A percentile compares a stretch with the other conserved stretches of the same genome.
These are phyloP conservation scores for Nymphalis io DNA, from an alignment of 1,140 invertebrate genomes.

Conservation along the genomic window DNA sequence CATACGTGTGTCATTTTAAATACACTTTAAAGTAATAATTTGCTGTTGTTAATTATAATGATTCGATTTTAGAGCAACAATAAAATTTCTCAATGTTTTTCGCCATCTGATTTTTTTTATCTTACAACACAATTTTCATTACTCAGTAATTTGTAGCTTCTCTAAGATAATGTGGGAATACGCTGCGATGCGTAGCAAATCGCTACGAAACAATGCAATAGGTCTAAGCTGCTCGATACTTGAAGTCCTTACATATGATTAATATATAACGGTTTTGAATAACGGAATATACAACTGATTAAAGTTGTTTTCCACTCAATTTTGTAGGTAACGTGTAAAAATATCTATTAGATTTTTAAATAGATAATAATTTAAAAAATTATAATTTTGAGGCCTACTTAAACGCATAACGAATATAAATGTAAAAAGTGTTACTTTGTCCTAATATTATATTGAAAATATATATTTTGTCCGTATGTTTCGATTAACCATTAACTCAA, in stretches of 20 bases:
- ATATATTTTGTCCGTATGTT: no score
- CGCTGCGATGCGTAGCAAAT: not conserved
- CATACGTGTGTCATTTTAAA: not conserved
- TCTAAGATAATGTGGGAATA: not conserved
- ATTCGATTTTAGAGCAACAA: not conserved
- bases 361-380: no score
- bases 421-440: no score
- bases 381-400: no score
- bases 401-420: no score
- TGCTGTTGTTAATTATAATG: not conserved
- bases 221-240: constrained; percentile 4
- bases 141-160: not conserved
- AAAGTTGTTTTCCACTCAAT: no score
- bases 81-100: not conserved
- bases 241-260: not conserved
- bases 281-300: no score
- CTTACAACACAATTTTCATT: not conserved
- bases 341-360: no score
- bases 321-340: no score
- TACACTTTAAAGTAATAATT: not conserved
- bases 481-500: no score
- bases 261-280: no score
- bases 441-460: no score
- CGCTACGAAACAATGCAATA: not conserved
- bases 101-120: not conserved